These are phyloP conservation scores for Brachionus plicatilis DNA, from an alignment of 1,140 invertebrate species.

Conservation along the genomic window DNA sequence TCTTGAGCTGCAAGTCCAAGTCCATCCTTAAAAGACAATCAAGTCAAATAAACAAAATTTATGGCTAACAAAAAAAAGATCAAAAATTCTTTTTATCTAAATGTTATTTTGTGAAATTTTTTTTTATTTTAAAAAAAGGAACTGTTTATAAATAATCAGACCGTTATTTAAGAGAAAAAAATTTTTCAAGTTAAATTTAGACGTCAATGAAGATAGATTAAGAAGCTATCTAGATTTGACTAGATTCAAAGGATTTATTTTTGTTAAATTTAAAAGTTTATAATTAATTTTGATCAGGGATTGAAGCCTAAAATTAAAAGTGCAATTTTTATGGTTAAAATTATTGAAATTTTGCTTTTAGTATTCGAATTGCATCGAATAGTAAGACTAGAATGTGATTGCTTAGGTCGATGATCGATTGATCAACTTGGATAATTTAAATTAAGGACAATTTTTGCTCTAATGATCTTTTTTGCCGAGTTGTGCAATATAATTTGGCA, in stretches of 20 bases:
- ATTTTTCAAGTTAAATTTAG: not conserved
- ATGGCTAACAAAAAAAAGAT: not conserved
- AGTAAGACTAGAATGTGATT: not conserved
- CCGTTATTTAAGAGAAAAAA: not conserved
- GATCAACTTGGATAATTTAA: not conserved
- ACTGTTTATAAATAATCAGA: not conserved
- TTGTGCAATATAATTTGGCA: not conserved
- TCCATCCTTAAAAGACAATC: not conserved
- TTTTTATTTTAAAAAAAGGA: not conserved
- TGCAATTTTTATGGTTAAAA: not conserved
- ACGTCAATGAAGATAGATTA: constrained; percentile 1
- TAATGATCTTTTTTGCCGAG: not conserved
- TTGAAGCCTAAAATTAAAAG: not conserved
- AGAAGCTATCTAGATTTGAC: not conserved
- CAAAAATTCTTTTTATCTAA: not conserved
- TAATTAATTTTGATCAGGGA: not conserved
- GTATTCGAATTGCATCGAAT: not conserved
- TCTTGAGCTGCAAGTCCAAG: not conserved
- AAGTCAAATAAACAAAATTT: not conserved
- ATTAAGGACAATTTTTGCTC: not conserved
- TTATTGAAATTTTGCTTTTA: not conserved
- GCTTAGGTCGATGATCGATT: not conserved
- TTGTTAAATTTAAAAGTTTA: constrained; percentile 18
- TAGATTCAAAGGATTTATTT: constrained; percentile 5
- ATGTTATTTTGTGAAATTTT: not conserved